These are phyloP conservation scores for Diadema setosum DNA, from an alignment of 35 echinoderm and acorn worm genomes.

Conservation along the genomic window DNA sequence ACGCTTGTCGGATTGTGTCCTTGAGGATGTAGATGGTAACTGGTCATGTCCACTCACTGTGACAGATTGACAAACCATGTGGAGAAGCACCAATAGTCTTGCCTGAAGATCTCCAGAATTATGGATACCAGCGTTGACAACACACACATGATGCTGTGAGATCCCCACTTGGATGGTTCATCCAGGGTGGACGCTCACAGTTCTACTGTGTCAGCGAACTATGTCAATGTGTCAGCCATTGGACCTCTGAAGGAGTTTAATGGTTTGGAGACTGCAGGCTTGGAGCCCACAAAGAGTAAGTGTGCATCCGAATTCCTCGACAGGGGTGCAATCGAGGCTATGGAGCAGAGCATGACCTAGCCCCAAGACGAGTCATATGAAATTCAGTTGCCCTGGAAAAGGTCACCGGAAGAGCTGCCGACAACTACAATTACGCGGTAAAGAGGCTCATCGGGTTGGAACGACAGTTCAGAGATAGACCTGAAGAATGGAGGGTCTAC, in stretches of 20 bases:
- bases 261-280: background rate
- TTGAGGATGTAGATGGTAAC: conserved; percentile 10
- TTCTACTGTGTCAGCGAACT: background rate
- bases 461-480: conserved; percentile 7
- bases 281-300: background rate
- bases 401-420: background rate
- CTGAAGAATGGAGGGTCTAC: no score
- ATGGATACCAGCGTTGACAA: conserved; percentile 4
- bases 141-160: conserved; percentile 15
- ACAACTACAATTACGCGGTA: conserved; percentile 16
- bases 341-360: conserved; percentile 8
- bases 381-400: conserved; percentile 1
- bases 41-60: conserved; percentile 21
- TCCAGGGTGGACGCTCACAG: background rate
- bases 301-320: background rate
- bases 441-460: conserved; percentile 5
- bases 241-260: conserved; percentile 9
- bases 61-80: conserved; percentile 37
- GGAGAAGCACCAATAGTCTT: background rate
- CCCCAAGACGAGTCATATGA: background rate
- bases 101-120: background rate
- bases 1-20: conserved; percentile 2
- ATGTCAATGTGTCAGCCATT: conserved; percentile 1
- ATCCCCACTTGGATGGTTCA: conserved; percentile 12
- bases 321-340: background rate